Percentiles rank a stretch among this genome's conserved stretches.
Evolutionary conservation across 2,797 vertebrate species (phyloP).

Genomic region (Rhynchonycteris naso): DNA sequence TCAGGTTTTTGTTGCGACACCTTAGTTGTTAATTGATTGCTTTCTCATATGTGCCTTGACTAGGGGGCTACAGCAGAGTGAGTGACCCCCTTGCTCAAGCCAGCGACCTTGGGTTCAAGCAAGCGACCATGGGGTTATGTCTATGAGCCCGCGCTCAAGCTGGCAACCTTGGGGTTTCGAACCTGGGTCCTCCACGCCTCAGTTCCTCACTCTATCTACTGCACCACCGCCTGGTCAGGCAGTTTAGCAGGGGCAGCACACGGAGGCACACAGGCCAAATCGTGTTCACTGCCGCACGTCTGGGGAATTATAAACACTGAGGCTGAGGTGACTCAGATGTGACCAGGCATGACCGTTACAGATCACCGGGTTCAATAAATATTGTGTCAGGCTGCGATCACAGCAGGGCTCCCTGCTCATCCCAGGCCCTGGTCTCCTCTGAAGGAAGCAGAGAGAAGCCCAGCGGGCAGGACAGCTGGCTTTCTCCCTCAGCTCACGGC

Average conservation of each 20-base stretch:
- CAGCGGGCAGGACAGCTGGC: not conserved
- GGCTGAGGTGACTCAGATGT: conserved; percentile 2
- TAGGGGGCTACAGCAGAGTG: too few species aligned
- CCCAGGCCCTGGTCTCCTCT: not conserved
- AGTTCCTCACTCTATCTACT: too few species aligned
- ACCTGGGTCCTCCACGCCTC: too few species aligned
- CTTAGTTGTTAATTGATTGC: too few species aligned
- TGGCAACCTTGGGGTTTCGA: too few species aligned
- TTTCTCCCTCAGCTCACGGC: not conserved
- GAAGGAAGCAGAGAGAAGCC: not conserved
- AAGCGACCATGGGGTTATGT: too few species aligned
- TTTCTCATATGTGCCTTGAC: too few species aligned
- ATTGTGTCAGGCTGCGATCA: conserved; percentile 29
- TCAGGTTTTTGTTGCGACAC: too few species aligned
- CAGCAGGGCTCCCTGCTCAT: not conserved
- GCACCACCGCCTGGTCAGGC: too few species aligned
- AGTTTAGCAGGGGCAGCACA: fast-evolving
- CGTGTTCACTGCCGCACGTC: not conserved
- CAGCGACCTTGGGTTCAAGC: too few species aligned
- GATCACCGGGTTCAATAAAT: conserved; percentile 46
- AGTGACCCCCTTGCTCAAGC: too few species aligned
- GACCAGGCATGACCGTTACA: conserved; percentile 28
- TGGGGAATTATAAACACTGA: not conserved
- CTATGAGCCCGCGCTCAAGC: too few species aligned
- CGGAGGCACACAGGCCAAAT: not conserved